Evolutionary conservation across 2,888 invertebrate species (phyloP), one percentile per base, ranked within the genome.

Genomic region (Nasonia oneida): DNA sequence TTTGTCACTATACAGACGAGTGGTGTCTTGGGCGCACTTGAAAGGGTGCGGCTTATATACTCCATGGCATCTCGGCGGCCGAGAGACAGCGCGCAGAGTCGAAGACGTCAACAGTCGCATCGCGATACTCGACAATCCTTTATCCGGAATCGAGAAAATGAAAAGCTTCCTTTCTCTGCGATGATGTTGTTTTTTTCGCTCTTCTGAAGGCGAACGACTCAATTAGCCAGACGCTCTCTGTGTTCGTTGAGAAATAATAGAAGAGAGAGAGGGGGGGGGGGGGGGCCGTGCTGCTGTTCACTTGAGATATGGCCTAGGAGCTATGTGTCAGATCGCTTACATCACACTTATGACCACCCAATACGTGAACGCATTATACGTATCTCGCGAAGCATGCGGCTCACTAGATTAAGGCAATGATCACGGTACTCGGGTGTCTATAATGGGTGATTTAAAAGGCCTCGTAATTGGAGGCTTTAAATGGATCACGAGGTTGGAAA

Each of bases 81-180:
- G 39, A 39, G 15, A 23, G 53, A 23, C 23, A 23, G 23, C 23
- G 23, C 23, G 23, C 23, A 23, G 23, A 23, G 23, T 23, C 23
- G 23, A 23, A 23, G 23, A 23, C 23, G 23, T 23, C 23, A 23
- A 23, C 23, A 23, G 23, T 23, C 23, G 23, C 23, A 23, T 23
- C 23, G 23, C 23, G 29, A 29, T 29, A 29, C 29, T 29, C 29
- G 77, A 39, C 77, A 50, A 50, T 50, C 67, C 79, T 67, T 67
- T 79, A 70, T 70, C 10, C n/a, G 67, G 50, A 70, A 70, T 79
- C 18, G 70, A 50, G 37, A 23, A 33, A 79, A 79, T 79, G 67
- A 79, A 79, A 79, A 53, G 67, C 29, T 8, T 42, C 33, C 50
- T 23, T 18, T 53, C 75, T 12, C 29, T 18, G 29, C 29, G 37